Base-by-base conservation (phyloP, 1,140 invertebrate genomes). In the Drosophila trapezifrons region DNA sequence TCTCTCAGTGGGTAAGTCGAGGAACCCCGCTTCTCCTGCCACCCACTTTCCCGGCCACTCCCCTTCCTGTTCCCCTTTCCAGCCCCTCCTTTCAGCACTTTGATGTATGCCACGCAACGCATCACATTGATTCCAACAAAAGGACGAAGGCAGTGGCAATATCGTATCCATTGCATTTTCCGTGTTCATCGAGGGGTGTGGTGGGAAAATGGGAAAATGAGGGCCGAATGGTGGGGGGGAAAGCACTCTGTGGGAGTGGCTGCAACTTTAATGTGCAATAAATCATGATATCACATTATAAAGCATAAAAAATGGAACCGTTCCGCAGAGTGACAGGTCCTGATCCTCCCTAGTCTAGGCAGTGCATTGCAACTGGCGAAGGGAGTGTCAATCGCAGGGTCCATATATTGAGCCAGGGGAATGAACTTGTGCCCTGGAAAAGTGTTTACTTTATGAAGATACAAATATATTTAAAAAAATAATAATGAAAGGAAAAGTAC, bases 101-200 rank as follows among this genome's bases (percentile, higher is more conserved):
- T 78, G 80, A 75, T 81, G 70, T 76, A 65, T 86, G 74, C 78
- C 62, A 76, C 52, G 64, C 62, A 81, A 63, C 65, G 74, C 74
- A 64, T 54, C 64, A 46, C 47, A 81, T 81, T 81, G 79, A 81
- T 81, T 78, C 54, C 79, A 74, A 62, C 54, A 32, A 76, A 65
- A 40, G 37, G 45, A 58, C 37, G 29, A 57, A 47, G 72, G 52
- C 73, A 49, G 22, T 62, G 46, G 67, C 67, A 62, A 78, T 64
- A 71, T 67, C 72, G 69, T 54, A 69, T 69, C 29, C 42, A 60
- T 42, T 83, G 80, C 80, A 81, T 80, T 66, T 49, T 57, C 45
- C 47, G 20, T 60, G 49, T 43, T 52, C 59, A 45, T 56, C 54
- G 60, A 42, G 22, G 20, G 37, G 29, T 15, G n/a, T 27, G 43